Evolutionary conservation across 2,888 invertebrate species (phyloP).

Genomic region (Philereme transversata): DNA sequence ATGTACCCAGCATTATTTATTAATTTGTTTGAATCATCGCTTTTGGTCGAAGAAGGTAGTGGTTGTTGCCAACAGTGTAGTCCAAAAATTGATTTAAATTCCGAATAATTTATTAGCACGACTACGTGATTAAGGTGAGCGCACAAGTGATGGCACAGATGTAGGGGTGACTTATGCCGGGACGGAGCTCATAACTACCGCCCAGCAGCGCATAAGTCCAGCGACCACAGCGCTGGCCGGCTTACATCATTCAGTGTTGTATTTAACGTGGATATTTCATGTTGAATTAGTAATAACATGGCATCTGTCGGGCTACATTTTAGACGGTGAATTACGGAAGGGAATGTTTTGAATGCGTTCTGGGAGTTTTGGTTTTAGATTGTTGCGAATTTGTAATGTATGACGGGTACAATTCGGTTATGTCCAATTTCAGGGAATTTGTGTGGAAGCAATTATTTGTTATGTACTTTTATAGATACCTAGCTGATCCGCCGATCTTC

Average conservation of each 20-base stretch:
- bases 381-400: conserved; percentile 18
- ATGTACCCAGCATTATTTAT: too few relatives aligned
- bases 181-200: conserved; percentile 71
- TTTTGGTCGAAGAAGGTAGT: too few relatives aligned
- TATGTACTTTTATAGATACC: too few relatives aligned
- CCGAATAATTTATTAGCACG: conserved; percentile 24
- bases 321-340: conserved; percentile 40
- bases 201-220: conserved; percentile 73
- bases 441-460: background rate
- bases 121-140: conserved; percentile 52
- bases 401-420: conserved; percentile 5
- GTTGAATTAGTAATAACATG: conserved; percentile 42
- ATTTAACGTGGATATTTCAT: conserved; percentile 53
- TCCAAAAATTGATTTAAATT: conserved; percentile 1
- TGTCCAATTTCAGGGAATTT: background rate
- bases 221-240: conserved; percentile 61
- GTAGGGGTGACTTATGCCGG: conserved; percentile 68
- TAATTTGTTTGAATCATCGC: too few relatives aligned
- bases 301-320: conserved; percentile 40
- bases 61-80: too few relatives aligned
- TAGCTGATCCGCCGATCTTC: too few relatives aligned
- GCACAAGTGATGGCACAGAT: conserved; percentile 66
- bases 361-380: conserved; percentile 33
- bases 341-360: conserved; percentile 39
- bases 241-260: conserved; percentile 63